These are phyloP conservation scores for Oikopleura vanhoeffeni DNA, from an alignment of 23 tunicate species.

Conservation along the genomic window DNA sequence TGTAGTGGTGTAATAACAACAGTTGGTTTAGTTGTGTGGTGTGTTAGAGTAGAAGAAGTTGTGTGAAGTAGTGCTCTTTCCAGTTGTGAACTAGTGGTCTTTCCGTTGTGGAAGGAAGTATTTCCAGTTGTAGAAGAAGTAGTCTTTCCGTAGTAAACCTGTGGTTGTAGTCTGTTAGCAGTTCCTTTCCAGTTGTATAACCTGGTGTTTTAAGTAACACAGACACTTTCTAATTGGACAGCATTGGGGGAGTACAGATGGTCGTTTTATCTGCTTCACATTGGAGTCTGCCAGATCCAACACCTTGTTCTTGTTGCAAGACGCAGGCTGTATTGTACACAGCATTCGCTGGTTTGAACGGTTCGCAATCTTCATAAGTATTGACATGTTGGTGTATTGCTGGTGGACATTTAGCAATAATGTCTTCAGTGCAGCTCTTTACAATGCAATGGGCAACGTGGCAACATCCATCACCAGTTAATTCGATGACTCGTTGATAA, in stretches of 20 bases:
- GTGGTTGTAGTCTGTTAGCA: neutral
- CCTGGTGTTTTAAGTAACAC: neutral
- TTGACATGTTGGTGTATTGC: neutral
- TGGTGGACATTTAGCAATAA: neutral
- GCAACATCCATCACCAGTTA: neutral
- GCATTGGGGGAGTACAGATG: slow-evolving; percentile 21
- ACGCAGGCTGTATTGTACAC: neutral
- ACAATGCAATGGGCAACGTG: neutral
- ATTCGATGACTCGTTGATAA: neutral
- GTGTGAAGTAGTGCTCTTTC: neutral
- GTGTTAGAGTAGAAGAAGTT: neutral
- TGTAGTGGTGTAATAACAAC: neutral
- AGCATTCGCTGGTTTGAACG: neutral
- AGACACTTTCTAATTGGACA: slow-evolving; percentile 39
- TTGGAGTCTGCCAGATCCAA: neutral
- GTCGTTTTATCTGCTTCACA: neutral
- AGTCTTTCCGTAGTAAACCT: neutral
- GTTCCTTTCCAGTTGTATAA: neutral
- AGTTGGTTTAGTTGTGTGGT: neutral
- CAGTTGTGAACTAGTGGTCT: neutral
- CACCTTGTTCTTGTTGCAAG: neutral
- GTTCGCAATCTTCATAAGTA: neutral
- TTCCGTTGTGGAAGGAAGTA: neutral
- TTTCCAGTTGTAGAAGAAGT: neutral
- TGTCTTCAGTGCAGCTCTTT: neutral